Evolutionary conservation across 1,140 invertebrate genomes (phyloP).

Genomic region (Atopsyche davidsoni): DNA sequence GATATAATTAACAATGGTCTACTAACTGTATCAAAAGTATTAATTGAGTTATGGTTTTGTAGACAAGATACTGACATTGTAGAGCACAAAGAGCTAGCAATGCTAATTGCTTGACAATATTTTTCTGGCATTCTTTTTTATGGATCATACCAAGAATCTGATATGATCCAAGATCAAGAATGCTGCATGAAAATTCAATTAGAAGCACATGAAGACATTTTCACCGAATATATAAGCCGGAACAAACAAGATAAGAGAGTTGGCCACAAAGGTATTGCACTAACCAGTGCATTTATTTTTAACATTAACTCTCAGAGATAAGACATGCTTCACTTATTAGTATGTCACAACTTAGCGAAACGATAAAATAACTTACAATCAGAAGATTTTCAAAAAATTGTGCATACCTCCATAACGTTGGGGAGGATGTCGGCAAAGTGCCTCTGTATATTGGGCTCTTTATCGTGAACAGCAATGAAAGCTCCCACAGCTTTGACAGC

Average conservation of each 20-base stretch:
- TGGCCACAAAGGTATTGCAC: too few species aligned
- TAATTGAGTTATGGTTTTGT: too few species aligned
- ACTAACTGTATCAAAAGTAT: too few species aligned
- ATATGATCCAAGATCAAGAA: conserved; percentile 7
- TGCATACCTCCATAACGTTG: conserved; percentile 65
- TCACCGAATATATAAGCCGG: not conserved
- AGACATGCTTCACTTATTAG: too few species aligned
- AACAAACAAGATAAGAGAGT: too few species aligned
- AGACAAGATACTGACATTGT: conserved; percentile 23
- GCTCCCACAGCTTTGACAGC: conserved; percentile 80
- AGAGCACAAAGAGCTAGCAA: conserved; percentile 14
- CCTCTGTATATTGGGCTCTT: conserved; percentile 80
- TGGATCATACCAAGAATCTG: not conserved
- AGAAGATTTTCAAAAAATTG: too few species aligned
- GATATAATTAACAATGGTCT: too few species aligned
- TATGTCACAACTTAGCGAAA: too few species aligned
- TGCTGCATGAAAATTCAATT: conserved; percentile 2
- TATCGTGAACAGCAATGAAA: conserved; percentile 88
- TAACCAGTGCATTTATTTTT: too few species aligned
- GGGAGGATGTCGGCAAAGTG: conserved; percentile 82
- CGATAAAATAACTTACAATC: too few species aligned
- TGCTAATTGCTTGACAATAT: conserved; percentile 27
- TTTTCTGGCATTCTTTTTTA: conserved; percentile 14
- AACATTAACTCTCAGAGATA: too few species aligned
- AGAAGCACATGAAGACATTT: not conserved